These are phyloP conservation scores for Pseudorhombus dupliciocellatus DNA, from an alignment of 2,113 vertebrate species.

Conservation along the genomic window DNA sequence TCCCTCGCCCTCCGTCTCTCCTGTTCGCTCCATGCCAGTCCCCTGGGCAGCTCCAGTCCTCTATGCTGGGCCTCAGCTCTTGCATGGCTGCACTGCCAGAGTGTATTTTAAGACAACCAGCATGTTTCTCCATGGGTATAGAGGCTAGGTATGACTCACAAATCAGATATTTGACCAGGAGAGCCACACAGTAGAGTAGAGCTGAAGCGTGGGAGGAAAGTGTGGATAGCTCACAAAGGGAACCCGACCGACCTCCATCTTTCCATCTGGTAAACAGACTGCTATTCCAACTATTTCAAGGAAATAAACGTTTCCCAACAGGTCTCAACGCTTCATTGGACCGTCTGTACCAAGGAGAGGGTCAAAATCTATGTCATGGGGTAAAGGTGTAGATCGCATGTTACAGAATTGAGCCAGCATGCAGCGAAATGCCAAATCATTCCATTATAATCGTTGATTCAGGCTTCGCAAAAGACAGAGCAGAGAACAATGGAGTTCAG, in stretches of 20 bases:
- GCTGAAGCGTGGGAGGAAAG: constrained; percentile 72
- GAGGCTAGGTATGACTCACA: constrained; percentile 77
- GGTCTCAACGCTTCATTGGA: constrained; percentile 35
- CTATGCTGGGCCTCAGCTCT: constrained; percentile 52
- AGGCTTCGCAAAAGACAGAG: constrained; percentile 46
- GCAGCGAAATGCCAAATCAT: constrained; percentile 33
- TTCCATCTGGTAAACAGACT: constrained; percentile 78
- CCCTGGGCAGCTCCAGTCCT: constrained; percentile 60
- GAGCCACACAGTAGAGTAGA: constrained; percentile 70
- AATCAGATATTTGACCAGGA: constrained; percentile 80
- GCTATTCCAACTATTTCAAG: constrained; percentile 71
- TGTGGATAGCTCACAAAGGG: constrained; percentile 76
- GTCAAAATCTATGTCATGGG: neutral
- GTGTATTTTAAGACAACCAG: constrained; percentile 78
- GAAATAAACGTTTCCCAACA: constrained; percentile 51
- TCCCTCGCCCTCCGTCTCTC: constrained; percentile 62
- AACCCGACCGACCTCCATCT: constrained; percentile 72
- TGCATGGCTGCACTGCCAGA: constrained; percentile 70
- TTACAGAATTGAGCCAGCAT: constrained; percentile 25
- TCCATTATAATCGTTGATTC: constrained; percentile 34
- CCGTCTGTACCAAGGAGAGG: constrained; percentile 11
- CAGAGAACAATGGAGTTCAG: constrained; percentile 58
- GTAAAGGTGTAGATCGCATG: constrained; percentile 26
- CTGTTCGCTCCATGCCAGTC: constrained; percentile 52
- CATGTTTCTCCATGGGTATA: constrained; percentile 71